Conservation (phyloP, 1,140 invertebrate species). For the Drosophila repleta region DNA sequence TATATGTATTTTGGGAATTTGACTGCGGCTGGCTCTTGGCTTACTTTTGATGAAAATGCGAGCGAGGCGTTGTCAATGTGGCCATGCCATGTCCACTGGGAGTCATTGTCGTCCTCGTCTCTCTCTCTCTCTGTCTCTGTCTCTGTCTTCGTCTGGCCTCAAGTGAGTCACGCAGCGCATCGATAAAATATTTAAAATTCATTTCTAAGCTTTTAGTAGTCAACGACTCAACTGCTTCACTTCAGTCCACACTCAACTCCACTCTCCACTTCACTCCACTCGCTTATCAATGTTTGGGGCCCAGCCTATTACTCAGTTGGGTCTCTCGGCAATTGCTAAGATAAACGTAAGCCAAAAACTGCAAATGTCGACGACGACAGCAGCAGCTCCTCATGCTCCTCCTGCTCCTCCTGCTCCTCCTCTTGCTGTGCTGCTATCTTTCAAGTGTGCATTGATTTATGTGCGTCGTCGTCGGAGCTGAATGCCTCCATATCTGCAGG, state of each 20-base stretch:
- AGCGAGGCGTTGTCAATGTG: slow-evolving; percentile 42
- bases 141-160: slow-evolving; percentile 21
- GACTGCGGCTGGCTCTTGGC: slow-evolving; percentile 39
- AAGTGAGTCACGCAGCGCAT: slow-evolving; percentile 74
- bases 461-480: slow-evolving; percentile 16
- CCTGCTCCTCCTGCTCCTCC: slow-evolving; percentile 12
- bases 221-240: slow-evolving; percentile 12
- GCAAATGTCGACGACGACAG: slow-evolving; percentile 22
- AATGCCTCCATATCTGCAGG: slow-evolving; percentile 14
- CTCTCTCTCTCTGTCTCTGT: too few species aligned
- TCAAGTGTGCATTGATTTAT: slow-evolving; percentile 73
- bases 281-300: slow-evolving; percentile 36
- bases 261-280: neutral
- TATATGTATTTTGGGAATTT: slow-evolving; percentile 5
- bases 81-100: slow-evolving; percentile 35
- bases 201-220: slow-evolving; percentile 75
- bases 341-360: slow-evolving; percentile 39
- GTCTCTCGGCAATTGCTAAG: slow-evolving; percentile 16
- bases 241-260: slow-evolving; percentile 11
- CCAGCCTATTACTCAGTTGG: slow-evolving; percentile 17
- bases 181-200: slow-evolving; percentile 83
- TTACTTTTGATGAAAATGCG: slow-evolving; percentile 77
- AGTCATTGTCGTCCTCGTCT: slow-evolving; percentile 9
- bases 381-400: slow-evolving; percentile 16
- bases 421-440: slow-evolving; percentile 34